phyloP scores from a whole-genome alignment of 1,140 invertebrate genomes.

The Lycorma delicatula region DNA sequence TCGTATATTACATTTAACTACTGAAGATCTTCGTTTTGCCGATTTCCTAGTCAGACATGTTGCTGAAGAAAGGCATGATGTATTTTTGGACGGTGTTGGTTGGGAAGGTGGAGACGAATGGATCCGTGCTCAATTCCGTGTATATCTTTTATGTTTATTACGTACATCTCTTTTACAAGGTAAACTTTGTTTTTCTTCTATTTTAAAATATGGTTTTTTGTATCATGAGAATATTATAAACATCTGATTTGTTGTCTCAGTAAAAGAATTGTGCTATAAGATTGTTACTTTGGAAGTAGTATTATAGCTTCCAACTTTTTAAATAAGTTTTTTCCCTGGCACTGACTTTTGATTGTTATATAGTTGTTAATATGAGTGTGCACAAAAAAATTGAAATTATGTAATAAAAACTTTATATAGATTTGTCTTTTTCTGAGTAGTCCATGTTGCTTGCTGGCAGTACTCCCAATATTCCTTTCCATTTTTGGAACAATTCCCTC shows the following conservation, averaged over 20 bases:
- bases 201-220: background rate
- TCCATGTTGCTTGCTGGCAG: too few species aligned
- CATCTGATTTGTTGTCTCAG: too few species aligned
- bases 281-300: background rate
- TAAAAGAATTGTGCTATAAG: too few species aligned
- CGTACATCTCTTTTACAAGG: constrained; percentile 70
- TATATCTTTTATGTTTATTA: constrained; percentile 82
- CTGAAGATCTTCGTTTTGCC: constrained; percentile 91
- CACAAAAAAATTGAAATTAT: too few species aligned
- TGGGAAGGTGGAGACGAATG: constrained; percentile 93
- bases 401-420: too few species aligned
- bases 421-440: too few species aligned
- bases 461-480: too few species aligned
- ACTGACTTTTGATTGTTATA: too few species aligned
- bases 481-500: too few species aligned
- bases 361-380: too few species aligned
- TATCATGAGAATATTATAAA: background rate
- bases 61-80: constrained; percentile 55
- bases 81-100: constrained; percentile 65
- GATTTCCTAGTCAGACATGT: constrained; percentile 87
- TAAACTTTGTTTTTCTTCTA: constrained; percentile 38
- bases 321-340: too few species aligned
- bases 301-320: background rate
- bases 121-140: constrained; percentile 89
- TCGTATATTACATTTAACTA: constrained; percentile 75